A percentile compares a stretch with the other conserved stretches of the same genome.
Conservation (phyloP, 2,888 invertebrate species). For the Spisula subtruncata region DNA sequence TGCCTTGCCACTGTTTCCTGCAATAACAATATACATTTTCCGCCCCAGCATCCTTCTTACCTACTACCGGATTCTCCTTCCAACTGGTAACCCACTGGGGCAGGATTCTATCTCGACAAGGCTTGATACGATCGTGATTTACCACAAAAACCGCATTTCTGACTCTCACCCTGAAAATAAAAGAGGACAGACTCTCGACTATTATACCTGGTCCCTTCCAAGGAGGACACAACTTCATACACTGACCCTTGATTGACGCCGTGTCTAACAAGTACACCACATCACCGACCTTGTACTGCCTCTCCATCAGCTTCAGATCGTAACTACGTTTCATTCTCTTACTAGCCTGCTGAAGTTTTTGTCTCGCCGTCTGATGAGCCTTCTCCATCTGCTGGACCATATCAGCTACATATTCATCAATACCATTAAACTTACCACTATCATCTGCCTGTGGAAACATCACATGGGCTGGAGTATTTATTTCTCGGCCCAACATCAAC, state of each 20-base stretch:
- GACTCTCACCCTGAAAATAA: constrained; percentile 45
- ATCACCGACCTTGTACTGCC: constrained; percentile 53
- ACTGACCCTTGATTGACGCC: constrained; percentile 24
- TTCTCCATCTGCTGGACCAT: background rate
- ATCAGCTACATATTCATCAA: background rate
- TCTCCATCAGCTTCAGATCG: constrained; percentile 41
- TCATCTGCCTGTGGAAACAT: constrained; percentile 38
- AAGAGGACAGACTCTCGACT: constrained; percentile 48
- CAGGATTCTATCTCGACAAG: constrained; percentile 42
- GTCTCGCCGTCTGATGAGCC: background rate
- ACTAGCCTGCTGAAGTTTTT: background rate
- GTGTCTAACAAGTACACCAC: constrained; percentile 51
- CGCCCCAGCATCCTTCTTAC: background rate
- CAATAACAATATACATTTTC: background rate
- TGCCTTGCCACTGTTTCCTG: background rate
- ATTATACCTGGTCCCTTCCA: constrained; percentile 67
- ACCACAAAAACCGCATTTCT: too few relatives aligned
- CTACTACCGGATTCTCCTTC: background rate
- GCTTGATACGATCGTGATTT: constrained; percentile 63
- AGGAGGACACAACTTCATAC: constrained; percentile 47
- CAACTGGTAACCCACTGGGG: constrained; percentile 38
- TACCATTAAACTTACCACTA: too few relatives aligned
- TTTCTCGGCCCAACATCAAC: constrained; percentile 26
- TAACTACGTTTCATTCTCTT: constrained; percentile 54
- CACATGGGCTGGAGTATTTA: background rate